These are phyloP conservation scores for Dendrocincla tyrannina DNA, from an alignment of 2,797 vertebrate genomes.

Conservation along the genomic window DNA sequence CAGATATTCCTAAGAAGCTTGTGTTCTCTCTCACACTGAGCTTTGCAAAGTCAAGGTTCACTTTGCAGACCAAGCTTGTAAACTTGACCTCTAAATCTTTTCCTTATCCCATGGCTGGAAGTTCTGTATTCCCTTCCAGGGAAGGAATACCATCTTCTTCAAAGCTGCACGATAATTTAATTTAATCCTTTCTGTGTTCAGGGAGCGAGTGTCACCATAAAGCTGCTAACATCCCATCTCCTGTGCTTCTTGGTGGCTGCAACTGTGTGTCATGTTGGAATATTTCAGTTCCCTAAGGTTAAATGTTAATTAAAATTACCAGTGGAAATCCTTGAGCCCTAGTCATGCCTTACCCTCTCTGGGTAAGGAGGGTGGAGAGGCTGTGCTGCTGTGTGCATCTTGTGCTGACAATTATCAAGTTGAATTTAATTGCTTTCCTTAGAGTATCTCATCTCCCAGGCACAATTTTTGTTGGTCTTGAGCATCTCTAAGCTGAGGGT, in stretches of 20 bases:
- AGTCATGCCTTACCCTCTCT: neutral
- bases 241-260: neutral
- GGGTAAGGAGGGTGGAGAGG: neutral
- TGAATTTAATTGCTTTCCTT: neutral
- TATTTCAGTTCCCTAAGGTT: neutral
- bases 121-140: neutral
- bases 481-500: neutral
- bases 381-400: neutral
- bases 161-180: neutral
- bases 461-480: neutral
- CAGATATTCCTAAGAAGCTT: neutral
- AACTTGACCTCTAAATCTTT: neutral
- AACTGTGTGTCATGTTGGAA: neutral
- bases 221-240: neutral
- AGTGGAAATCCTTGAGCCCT: neutral
- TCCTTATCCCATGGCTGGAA: neutral
- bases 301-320: constrained; percentile 25
- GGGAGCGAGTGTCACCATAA: constrained; percentile 1
- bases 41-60: neutral
- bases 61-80: neutral
- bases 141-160: neutral
- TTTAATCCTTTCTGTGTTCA: neutral
- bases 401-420: neutral
- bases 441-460: neutral
- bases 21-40: neutral